These are phyloP conservation scores for Caenorhabditis sp. DNA, from an alignment of 2,888 invertebrate genomes.

Conservation along the genomic window DNA sequence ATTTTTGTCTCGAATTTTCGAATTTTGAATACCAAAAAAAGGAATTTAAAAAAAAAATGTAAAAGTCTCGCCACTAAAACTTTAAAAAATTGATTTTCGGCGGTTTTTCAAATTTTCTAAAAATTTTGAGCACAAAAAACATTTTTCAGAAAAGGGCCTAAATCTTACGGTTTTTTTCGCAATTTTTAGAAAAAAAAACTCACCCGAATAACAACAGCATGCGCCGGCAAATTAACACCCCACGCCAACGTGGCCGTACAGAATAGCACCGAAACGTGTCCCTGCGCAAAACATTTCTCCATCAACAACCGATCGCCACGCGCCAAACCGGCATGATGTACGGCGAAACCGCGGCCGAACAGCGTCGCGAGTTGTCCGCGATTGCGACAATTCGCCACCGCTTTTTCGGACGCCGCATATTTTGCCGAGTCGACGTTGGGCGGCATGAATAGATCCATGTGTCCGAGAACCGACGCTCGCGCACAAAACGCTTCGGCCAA, in stretches of 20 bases:
- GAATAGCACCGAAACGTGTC: constrained; percentile 84
- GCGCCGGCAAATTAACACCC: constrained; percentile 99
- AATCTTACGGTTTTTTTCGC: too few relatives aligned
- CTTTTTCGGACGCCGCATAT: constrained; percentile 55
- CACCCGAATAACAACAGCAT: constrained; percentile 92
- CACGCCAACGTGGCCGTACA: constrained; percentile 98
- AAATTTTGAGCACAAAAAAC: too few relatives aligned
- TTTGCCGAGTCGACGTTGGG: constrained; percentile 19
- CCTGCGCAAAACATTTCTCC: constrained; percentile 88
- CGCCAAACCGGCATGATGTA: constrained; percentile 95
- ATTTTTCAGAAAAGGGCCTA: too few relatives aligned
- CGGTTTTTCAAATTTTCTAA: too few relatives aligned
- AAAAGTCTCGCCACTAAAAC: too few relatives aligned
- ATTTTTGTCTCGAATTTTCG: too few relatives aligned
- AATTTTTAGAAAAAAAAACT: too few relatives aligned
- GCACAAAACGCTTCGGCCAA: constrained; percentile 87
- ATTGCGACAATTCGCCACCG: constrained; percentile 48
- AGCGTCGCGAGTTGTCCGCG: constrained; percentile 78
- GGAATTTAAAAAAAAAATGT: too few relatives aligned
- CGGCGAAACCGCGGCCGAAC: constrained; percentile 85
- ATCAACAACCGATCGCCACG: constrained; percentile 86
- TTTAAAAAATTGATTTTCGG: too few relatives aligned
- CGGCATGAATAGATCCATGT: neutral
- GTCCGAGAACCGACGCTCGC: constrained; percentile 76
- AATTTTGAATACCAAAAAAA: too few relatives aligned